These are phyloP conservation scores for Theretra japonica DNA, from an alignment of 2,888 invertebrate species.

Conservation along the genomic window DNA sequence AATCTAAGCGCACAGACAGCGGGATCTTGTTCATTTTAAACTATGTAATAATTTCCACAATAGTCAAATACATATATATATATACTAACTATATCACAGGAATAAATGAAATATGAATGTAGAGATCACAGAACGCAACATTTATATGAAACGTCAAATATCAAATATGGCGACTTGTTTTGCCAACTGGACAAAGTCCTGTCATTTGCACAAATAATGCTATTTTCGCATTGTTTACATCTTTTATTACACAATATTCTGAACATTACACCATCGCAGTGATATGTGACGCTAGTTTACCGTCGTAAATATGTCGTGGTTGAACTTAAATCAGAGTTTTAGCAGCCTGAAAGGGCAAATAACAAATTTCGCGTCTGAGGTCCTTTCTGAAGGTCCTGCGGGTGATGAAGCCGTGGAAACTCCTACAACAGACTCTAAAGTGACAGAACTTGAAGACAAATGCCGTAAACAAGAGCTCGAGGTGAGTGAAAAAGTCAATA, in stretches of 20 bases:
- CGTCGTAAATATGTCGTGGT: constrained; percentile 86
- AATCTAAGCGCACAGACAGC: no score
- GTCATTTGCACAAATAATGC: constrained; percentile 79
- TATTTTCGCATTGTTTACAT: constrained; percentile 77
- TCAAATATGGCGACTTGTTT: constrained; percentile 67
- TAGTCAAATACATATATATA: no score
- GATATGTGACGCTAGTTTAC: constrained; percentile 62
- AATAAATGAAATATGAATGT: no score
- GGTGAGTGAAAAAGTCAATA: constrained; percentile 71
- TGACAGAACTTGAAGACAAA: constrained; percentile 82
- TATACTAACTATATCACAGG: no score
- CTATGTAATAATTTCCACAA: no score
- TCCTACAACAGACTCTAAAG: constrained; percentile 53
- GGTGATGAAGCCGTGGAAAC: constrained; percentile 68
- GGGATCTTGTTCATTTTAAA: no score
- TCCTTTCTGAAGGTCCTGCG: constrained; percentile 89
- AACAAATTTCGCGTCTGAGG: constrained; percentile 94
- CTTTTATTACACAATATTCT: constrained; percentile 52
- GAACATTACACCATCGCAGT: constrained; percentile 52
- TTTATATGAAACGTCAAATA: constrained; percentile 32
- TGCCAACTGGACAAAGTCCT: constrained; percentile 83
- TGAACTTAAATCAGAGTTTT: constrained; percentile 87
- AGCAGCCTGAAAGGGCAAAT: constrained; percentile 93
- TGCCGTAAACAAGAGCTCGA: constrained; percentile 86
- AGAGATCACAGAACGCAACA: not conserved